Base-by-base conservation (phyloP, 2,888 invertebrate genomes). In the Parthenolecanium corni region DNA sequence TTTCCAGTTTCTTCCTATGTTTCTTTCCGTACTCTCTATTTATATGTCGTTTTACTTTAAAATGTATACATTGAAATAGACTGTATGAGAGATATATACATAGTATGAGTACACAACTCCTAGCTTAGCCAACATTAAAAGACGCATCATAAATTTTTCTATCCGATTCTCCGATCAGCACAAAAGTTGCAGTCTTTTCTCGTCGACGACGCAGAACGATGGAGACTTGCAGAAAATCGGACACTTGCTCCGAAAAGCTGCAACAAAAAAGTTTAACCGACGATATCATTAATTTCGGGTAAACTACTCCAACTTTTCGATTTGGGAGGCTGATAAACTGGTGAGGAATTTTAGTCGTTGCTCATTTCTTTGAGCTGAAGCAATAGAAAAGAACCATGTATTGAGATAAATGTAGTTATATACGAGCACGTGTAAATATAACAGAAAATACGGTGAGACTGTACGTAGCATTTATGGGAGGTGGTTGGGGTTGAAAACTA, bases 281-380 rank as follows among this genome's bases (percentile, higher is more conserved):
- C 42, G 62, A 62, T 52, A 38, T 62, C 62, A 62, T 62, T 62
- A 62, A 62, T 62, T 62, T 62, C 42, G 31, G 31, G 51, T 52
- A 18, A 52, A 62, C 62, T 56, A 56, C 44, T 56, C 44, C 42
- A 42, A 25, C 31, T 31, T n/a, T 56, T 56, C 56, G 56, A 56
- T 56, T 24, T 42, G 25, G 56, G 56, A n/a, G 56, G 25, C 56
- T 56, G 46, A 56, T 44, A 56, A 56, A 56, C 56, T 56, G 56
- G 40, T 31, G 31, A 56, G 44, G 42, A 56, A 40, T 56, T 46
- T 23, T 42, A 40, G 40, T 44, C 25, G 42, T 42, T 42, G 20
- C 11, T 56, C 38, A 42, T 56, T 56, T 56, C 46, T 24, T 12
- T 49, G 21, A 14, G 5, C 44, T 14, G n/a, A 4, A 16, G 16